Base-by-base conservation (phyloP, 2,797 vertebrate genomes). In the Molossus molossus region DNA sequence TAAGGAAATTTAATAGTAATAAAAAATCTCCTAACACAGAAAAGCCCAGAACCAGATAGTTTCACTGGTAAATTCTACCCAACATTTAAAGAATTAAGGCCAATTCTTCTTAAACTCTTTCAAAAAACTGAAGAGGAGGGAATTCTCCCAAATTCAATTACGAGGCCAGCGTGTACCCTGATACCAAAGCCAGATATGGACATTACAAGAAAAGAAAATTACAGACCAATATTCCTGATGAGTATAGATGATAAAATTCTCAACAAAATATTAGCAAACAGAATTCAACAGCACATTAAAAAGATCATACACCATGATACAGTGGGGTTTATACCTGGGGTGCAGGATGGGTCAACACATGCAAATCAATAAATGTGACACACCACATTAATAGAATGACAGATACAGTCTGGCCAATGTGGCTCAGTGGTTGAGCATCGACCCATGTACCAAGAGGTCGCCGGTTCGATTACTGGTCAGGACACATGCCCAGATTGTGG, bases 81-180 rank as follows among this genome's bases (percentile, higher is more conserved):
- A 80, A 70, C 25, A 72, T 70, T 80, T n/a, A 55, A 87, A 72
- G 50, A 69, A 87, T 87, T 87, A 72, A 80, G 45, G 64, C 9
- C n/a, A 87, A 72, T 80, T 58, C 6, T 53, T 62, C 45, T 37
- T 20, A 80, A 80, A 80, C 6, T 80, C 37, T 48, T 48, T 13
- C 4, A 60, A 29, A 86, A n/a, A 48, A 48, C 12, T 70, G 40
- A 86, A 86, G 73, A 69, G 53, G 62, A 69, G 13, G 4, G 13
- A 62, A 87, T 14, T 70, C 18, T 37, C 18, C 23, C 17, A 60
- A 87, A 87, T 25, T 72, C 33, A 92, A 62, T 62, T 53, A 62
- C 8, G 33, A 70, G n/a, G 55, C 45, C 48, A 80, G 15, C 18
- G 65, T 64, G 82, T 88, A 88, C 9, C 15, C 50, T 65, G 50